Base-by-base conservation (phyloP, 1,140 invertebrate species). In the Bombus consobrinus region DNA sequence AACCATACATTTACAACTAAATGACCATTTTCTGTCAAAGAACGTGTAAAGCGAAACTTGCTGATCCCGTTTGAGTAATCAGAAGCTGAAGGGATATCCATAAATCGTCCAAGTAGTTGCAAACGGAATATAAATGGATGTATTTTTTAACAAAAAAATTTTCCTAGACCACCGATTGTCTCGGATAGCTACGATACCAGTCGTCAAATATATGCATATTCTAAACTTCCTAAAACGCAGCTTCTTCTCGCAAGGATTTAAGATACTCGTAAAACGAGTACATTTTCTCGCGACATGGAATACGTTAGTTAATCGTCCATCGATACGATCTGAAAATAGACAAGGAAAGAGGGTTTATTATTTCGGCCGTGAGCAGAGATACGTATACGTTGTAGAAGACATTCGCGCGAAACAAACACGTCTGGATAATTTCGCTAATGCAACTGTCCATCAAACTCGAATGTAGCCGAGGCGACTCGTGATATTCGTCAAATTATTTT, bases 401-500 rank as follows among this genome's bases (percentile, higher is more conserved):
- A 53, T 53, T 76, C 15, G 28, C 25, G 34, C 25, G 18, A 8
- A 53, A 41, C 28, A 6, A 25, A 4, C 18, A 22, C 4, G 13
- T 77, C 43, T 57, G 62, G 57, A 77, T n/a, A 53, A 68, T 41
- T 69, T 69, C 34, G 59, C 37, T 77, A 78, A 83, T 83, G 81
- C 81, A 83, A 37, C 74, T 83, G 81, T 69, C 81, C 62, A 15
- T 83, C 81, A 83, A 66, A 39, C 9, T 57, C 43, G 15, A 39
- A 25, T 3, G 72, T 53, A 8, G 25, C 37, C 3, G 43, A 25
- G 34, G n/a, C 47, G 28, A 22, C 15, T 3, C 39, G n/a, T 28
- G 9, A 66, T 15, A 41, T 22, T n/a, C 59, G 25, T 75, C 74
- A 34, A 68, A 83, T 57, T 83, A 83, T 39, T 66, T 77, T 69